These are phyloP conservation scores for Sphaerophoria taeniata DNA, from an alignment of 2,888 invertebrate genomes.

Conservation along the genomic window DNA sequence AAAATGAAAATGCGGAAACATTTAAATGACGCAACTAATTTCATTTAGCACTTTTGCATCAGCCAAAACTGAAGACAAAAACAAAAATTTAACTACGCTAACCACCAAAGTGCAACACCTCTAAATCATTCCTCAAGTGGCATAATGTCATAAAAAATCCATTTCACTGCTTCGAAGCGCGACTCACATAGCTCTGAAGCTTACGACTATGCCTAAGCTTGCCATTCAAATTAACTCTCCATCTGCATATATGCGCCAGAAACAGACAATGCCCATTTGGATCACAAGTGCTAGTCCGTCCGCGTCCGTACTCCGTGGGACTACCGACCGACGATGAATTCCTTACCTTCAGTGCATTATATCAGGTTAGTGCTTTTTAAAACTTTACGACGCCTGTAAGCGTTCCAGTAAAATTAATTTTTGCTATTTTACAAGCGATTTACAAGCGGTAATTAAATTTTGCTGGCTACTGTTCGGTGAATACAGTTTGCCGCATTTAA, in stretches of 20 bases:
- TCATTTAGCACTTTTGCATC: slow-evolving; percentile 5
- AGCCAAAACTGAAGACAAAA: neutral
- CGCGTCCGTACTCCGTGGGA: too few relatives aligned
- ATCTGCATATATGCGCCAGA: too few relatives aligned
- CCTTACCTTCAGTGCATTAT: too few relatives aligned
- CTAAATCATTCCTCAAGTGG: slow-evolving; percentile 72
- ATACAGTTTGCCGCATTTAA: slow-evolving; percentile 51
- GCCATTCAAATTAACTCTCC: too few relatives aligned
- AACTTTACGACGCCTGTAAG: slow-evolving; percentile 66
- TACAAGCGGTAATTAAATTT: slow-evolving; percentile 63
- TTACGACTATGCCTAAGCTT: neutral
- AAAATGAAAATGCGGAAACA: too few relatives aligned
- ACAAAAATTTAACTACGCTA: neutral
- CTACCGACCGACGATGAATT: too few relatives aligned
- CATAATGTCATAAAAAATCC: slow-evolving; percentile 61
- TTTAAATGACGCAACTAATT: too few relatives aligned
- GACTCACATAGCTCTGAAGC: slow-evolving; percentile 13
- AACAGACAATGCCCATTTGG: too few relatives aligned
- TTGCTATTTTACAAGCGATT: slow-evolving; percentile 74
- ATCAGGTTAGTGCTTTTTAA: slow-evolving; percentile 16
- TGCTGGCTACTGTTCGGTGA: slow-evolving; percentile 70
- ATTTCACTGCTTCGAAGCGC: slow-evolving; percentile 19
- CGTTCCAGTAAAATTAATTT: slow-evolving; percentile 74
- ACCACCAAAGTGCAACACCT: slow-evolving; percentile 47
- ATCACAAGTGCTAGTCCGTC: too few relatives aligned